Conservation (phyloP, 2,113 vertebrate genomes). For the Probosciger aterrimus region DNA sequence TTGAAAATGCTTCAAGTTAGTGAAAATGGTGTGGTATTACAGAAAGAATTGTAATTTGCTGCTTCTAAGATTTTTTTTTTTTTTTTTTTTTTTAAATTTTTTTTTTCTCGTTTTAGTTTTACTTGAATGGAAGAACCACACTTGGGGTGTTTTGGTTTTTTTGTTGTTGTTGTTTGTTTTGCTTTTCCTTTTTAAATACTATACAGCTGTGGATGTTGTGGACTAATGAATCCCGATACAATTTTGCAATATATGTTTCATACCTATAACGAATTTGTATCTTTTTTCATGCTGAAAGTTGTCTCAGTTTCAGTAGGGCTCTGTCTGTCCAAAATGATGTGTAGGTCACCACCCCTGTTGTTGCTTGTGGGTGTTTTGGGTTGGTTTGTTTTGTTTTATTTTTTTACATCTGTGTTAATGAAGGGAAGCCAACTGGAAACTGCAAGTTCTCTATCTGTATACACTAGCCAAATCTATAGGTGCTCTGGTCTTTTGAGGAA, state of each 20-base stretch:
- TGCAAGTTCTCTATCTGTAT: neutral
- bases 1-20: slow-evolving; percentile 65
- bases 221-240: slow-evolving; percentile 50
- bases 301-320: slow-evolving; percentile 5
- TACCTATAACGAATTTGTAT: slow-evolving; percentile 67
- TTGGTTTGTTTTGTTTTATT: neutral
- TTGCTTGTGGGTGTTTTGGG: neutral
- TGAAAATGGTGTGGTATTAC: slow-evolving; percentile 65
- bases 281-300: slow-evolving; percentile 24
- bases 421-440: neutral
- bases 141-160: neutral
- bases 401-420: neutral
- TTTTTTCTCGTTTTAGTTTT: slow-evolving; percentile 67
- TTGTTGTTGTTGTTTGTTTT: neutral
- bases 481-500: neutral
- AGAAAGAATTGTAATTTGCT: slow-evolving; percentile 65
- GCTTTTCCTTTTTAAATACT: slow-evolving; percentile 42
- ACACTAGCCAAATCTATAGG: neutral
- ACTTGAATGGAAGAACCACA: slow-evolving; percentile 75
- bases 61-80: slow-evolving; percentile 54
- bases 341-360: neutral
- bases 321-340: neutral
- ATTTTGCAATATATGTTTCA: slow-evolving; percentile 58
- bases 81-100: slow-evolving; percentile 31
- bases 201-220: slow-evolving; percentile 56